A percentile compares a stretch with the other conserved stretches of the same genome.
Evolutionary conservation across 2,797 vertebrate genomes (phyloP).

Genomic region (Gadopsis bispinosus): DNA sequence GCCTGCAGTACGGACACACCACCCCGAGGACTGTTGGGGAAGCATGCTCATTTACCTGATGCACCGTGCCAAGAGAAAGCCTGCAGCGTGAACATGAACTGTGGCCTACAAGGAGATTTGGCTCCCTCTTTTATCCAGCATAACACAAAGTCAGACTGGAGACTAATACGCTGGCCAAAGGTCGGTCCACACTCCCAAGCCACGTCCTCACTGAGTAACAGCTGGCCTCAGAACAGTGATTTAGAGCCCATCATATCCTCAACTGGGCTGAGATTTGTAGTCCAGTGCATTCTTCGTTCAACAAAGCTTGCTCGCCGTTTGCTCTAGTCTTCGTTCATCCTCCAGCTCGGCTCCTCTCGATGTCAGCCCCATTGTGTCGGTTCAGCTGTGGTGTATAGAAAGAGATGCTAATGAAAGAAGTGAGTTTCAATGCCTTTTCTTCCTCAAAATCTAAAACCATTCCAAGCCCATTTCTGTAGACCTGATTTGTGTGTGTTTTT

Average conservation of each 20-base stretch:
- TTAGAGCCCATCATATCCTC: constrained; percentile 50
- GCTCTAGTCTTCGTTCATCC: constrained; percentile 65
- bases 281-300: constrained; percentile 44
- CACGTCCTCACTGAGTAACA: constrained; percentile 26
- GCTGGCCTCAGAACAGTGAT: constrained; percentile 60
- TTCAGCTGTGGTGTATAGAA: constrained; percentile 64
- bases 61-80: constrained; percentile 81
- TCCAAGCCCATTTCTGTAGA: constrained; percentile 39
- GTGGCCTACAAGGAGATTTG: constrained; percentile 64
- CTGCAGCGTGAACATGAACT: constrained; percentile 61
- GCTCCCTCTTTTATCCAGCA: constrained; percentile 66
- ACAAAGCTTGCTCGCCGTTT: constrained; percentile 71
- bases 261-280: constrained; percentile 52
- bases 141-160: constrained; percentile 46
- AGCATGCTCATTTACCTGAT: constrained; percentile 62
- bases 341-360: constrained; percentile 69
- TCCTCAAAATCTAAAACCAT: constrained; percentile 19
- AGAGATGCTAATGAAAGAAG: constrained; percentile 57
- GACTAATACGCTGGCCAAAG: constrained; percentile 40
- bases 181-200: constrained; percentile 46
- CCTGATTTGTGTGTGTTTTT: constrained; percentile 45
- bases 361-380: constrained; percentile 67
- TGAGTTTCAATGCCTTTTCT: constrained; percentile 38
- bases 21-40: constrained; percentile 64
- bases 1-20: constrained; percentile 49